These are phyloP conservation scores for Zaprionus ornatus DNA, from an alignment of 1,140 invertebrate genomes.

Conservation along the genomic window DNA sequence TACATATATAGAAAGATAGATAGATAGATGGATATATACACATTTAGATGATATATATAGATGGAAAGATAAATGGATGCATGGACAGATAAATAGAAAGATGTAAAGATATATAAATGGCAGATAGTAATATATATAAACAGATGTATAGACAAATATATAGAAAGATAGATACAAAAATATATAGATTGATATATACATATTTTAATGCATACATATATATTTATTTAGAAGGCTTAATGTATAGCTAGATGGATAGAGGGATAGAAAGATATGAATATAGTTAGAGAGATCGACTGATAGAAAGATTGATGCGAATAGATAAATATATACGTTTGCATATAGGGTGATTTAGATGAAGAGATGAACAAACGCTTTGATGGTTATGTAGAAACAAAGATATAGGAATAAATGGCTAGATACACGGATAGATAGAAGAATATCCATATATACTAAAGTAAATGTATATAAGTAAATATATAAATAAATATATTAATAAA, in stretches of 20 bases:
- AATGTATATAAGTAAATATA: not conserved
- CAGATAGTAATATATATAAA: not conserved
- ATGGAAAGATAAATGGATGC: not conserved
- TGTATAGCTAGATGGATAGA: not conserved
- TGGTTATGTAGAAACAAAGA: not conserved
- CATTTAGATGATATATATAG: no score
- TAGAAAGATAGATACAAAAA: no score
- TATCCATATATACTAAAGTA: not conserved
- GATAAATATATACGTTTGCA: not conserved
- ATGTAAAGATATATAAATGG: not conserved
- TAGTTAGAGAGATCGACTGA: not conserved
- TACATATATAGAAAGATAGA: not conserved
- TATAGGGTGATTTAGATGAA: not conserved
- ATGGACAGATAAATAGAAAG: not conserved
- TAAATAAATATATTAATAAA: not conserved
- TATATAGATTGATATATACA: no score
- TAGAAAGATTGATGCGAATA: not conserved
- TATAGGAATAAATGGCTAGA: not conserved
- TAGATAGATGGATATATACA: not conserved
- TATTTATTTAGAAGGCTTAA: no score
- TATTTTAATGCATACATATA: no score
- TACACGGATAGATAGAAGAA: not conserved
- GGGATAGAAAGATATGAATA: not conserved
- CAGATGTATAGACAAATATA: not conserved
- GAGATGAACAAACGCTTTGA: not conserved